Evolutionary conservation across 2,113 vertebrate species (phyloP).

Genomic region (Gasterosteus nipponicus): DNA sequence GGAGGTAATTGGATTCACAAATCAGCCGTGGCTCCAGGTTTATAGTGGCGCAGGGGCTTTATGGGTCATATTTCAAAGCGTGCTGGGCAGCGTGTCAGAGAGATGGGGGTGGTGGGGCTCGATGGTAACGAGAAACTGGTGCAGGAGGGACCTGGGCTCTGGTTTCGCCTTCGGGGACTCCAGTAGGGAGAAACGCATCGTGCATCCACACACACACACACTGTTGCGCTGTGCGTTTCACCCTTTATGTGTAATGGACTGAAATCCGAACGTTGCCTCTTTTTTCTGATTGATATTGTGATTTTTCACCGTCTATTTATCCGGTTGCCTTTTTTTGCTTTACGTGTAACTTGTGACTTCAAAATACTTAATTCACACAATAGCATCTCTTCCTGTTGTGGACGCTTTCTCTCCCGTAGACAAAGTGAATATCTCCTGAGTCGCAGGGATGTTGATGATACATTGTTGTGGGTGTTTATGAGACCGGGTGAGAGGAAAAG

Average conservation of each 20-base stretch:
- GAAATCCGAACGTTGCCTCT: background rate
- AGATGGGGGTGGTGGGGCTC: conserved; percentile 16
- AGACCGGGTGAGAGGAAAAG: conserved; percentile 47
- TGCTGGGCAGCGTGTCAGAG: conserved; percentile 69
- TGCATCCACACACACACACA: conserved; percentile 1
- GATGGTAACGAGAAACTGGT: conserved; percentile 52
- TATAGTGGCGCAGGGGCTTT: conserved; percentile 73
- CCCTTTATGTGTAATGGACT: background rate
- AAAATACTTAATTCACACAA: conserved; percentile 11
- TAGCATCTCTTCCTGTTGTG: conserved; percentile 17
- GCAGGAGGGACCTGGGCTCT: conserved; percentile 20
- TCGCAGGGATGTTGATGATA: conserved; percentile 26
- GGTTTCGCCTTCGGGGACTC: conserved; percentile 27
- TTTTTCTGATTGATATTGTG: conserved; percentile 17
- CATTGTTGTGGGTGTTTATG: conserved; percentile 15
- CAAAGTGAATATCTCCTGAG: conserved; percentile 31
- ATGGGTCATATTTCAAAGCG: conserved; percentile 78
- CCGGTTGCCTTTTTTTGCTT: background rate
- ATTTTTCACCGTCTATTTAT: background rate
- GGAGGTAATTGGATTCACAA: conserved; percentile 85
- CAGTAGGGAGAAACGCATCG: background rate
- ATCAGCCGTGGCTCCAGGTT: conserved; percentile 79
- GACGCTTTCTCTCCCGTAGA: conserved; percentile 21
- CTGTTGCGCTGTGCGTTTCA: background rate
- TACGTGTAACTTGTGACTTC: background rate